Conservation (phyloP, 2,888 invertebrate genomes). For the Acronicta aceris region DNA sequence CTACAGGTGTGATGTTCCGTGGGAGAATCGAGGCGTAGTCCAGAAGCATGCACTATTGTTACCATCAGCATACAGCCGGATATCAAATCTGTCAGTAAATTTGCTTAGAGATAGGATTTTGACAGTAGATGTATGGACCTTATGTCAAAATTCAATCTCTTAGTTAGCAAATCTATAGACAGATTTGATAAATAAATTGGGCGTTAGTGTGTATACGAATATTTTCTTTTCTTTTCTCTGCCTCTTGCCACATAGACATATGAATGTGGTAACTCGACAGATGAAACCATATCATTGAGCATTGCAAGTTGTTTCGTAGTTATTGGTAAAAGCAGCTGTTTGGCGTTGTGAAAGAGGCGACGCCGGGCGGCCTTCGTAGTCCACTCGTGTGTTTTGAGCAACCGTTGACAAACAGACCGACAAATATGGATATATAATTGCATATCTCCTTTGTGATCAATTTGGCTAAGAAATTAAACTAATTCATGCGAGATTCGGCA, state of each 20-base stretch:
- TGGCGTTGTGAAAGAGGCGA: slow-evolving; percentile 44
- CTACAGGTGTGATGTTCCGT: too few species aligned
- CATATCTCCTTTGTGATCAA: slow-evolving; percentile 11
- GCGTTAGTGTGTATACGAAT: not conserved
- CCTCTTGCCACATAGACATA: not conserved
- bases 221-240: not conserved
- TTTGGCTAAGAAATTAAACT: too few species aligned
- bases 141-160: too few species aligned
- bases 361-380: slow-evolving; percentile 42
- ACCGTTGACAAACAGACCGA: slow-evolving; percentile 40
- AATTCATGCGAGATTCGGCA: too few species aligned
- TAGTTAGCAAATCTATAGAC: too few species aligned
- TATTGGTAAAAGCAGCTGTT: slow-evolving; percentile 42
- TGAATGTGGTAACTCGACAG: slow-evolving; percentile 25
- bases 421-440: slow-evolving; percentile 41
- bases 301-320: slow-evolving; percentile 37
- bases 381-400: slow-evolving; percentile 46
- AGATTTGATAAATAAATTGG: too few species aligned
- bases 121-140: too few species aligned
- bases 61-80: too few species aligned
- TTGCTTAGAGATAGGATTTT: too few species aligned
- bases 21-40: too few species aligned
- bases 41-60: too few species aligned
- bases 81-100: too few species aligned
- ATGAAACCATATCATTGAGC: slow-evolving; percentile 16